A percentile compares a stretch with the other conserved stretches of the same genome.
These are phyloP conservation scores for Probosciger aterrimus DNA, from an alignment of 2,113 vertebrate genomes.

Conservation along the genomic window DNA sequence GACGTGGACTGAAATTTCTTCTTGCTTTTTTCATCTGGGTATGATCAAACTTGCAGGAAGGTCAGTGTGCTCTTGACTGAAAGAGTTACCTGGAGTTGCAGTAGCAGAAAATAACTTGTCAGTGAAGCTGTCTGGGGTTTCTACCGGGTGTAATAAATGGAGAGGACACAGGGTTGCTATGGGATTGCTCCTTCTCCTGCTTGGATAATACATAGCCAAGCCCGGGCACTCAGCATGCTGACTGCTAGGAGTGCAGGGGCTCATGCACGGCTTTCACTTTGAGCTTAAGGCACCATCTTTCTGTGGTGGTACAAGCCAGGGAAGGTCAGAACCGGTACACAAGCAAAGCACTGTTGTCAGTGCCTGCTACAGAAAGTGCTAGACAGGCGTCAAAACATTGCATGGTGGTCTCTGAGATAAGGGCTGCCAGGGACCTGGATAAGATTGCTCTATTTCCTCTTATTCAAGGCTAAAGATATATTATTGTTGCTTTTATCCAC, in stretches of 20 bases:
- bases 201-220: neutral
- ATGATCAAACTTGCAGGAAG: neutral
- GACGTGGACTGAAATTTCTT: neutral
- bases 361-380: neutral
- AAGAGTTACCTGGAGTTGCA: neutral
- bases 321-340: neutral
- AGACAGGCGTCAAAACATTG: neutral
- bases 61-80: neutral
- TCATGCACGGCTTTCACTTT: neutral
- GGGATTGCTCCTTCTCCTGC: neutral
- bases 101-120: neutral
- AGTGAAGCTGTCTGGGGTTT: neutral
- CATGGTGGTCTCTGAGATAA: neutral
- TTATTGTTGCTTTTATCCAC: neutral
- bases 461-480: neutral
- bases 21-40: neutral
- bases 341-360: neutral
- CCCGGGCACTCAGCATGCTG: neutral
- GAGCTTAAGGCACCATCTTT: neutral
- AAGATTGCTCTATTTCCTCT: neutral
- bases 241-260: fast-evolving
- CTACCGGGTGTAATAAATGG: neutral
- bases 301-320: fast-evolving
- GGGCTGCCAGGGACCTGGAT: neutral
- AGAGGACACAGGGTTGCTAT: neutral